phyloP scores from a whole-genome alignment of 2,888 invertebrate genomes.

The Ischnura elegans region DNA sequence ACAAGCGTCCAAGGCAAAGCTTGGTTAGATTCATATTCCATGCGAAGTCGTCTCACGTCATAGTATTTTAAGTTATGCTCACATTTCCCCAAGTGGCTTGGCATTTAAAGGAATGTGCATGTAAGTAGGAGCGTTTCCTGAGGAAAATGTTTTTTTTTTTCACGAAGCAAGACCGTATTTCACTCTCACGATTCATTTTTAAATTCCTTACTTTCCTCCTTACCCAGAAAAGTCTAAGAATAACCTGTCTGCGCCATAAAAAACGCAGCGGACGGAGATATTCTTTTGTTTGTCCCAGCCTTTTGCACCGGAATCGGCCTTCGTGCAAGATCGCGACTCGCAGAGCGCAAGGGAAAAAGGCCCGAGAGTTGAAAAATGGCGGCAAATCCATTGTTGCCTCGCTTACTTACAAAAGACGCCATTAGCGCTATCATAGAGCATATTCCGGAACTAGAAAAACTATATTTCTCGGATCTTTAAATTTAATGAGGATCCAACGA shows the following conservation, averaged over 20 bases:
- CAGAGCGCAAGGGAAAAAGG: background rate
- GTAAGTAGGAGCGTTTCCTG: background rate
- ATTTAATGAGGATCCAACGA: no score
- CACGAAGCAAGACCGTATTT: background rate
- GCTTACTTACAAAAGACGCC: background rate
- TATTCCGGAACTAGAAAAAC: background rate
- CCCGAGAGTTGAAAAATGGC: background rate
- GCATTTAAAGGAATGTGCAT: background rate
- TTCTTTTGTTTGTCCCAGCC: background rate
- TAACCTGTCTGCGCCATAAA: background rate
- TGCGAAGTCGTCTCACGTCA: no score
- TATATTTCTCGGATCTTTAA: no score
- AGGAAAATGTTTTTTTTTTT: background rate
- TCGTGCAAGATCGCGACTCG: background rate
- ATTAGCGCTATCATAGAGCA: background rate
- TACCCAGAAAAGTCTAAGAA: background rate
- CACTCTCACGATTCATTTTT: background rate
- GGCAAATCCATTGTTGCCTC: background rate
- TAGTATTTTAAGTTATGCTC: no score
- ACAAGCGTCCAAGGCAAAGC: no score
- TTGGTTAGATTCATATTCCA: no score
- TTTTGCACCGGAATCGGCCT: background rate
- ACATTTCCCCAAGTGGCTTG: no score
- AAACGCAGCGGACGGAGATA: background rate
- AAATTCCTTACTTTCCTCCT: background rate